phyloP scores from a whole-genome alignment of 2,113 vertebrate species.

The Tauraco erythrolophus region DNA sequence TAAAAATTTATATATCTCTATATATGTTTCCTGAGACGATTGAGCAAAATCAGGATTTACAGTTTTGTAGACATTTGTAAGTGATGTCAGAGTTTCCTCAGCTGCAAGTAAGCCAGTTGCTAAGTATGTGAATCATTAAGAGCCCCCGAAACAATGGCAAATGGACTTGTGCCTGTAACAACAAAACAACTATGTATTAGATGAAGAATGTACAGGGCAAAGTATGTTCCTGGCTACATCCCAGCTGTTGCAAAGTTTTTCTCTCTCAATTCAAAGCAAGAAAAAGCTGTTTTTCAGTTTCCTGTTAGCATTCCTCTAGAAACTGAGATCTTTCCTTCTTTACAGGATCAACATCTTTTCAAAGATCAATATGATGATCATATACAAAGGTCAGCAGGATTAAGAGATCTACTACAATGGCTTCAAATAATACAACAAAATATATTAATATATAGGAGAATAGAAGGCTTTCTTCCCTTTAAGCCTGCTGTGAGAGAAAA shows the following conservation, averaged over 20 bases:
- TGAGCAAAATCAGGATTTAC: not conserved
- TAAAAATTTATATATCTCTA: not conserved
- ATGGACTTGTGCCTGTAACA: not conserved
- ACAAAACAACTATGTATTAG: not conserved
- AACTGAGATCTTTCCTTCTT: not conserved
- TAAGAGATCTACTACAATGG: not conserved
- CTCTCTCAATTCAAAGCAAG: not conserved
- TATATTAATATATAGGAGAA: not conserved
- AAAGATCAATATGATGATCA: not conserved
- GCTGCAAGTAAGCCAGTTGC: fast-evolving
- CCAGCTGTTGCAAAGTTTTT: not conserved
- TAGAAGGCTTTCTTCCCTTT: not conserved
- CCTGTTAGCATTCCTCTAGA: not conserved
- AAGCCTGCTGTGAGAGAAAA: not conserved
- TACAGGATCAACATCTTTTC: not conserved
- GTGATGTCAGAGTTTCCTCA: not conserved
- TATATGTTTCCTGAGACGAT: not conserved
- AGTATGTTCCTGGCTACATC: not conserved
- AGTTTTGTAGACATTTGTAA: not conserved
- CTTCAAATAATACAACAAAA: not conserved
- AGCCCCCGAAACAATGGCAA: not conserved
- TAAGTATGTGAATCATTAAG: not conserved
- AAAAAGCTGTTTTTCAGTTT: not conserved
- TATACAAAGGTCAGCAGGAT: not conserved
- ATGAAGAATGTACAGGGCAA: not conserved